phyloP scores from a whole-genome alignment of 2,113 vertebrate genomes.

The Vulpes lagopus region DNA sequence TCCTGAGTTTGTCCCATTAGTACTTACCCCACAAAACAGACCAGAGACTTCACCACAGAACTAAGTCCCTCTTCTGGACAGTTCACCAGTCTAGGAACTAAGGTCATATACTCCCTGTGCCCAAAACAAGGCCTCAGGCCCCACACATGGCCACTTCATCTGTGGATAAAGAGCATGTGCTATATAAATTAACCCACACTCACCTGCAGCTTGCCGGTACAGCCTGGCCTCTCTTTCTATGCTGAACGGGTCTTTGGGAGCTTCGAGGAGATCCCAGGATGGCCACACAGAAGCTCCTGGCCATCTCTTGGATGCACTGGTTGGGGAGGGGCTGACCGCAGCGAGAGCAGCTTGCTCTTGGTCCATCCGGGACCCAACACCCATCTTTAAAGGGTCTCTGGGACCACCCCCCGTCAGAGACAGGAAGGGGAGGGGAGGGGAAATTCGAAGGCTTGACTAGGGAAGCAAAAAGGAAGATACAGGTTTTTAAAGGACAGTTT shows the following conservation, averaged over 20 bases:
- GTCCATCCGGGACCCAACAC: constrained; percentile 92
- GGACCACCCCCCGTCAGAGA: constrained; percentile 91
- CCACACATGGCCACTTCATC: fast-evolving
- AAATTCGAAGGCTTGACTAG: constrained; percentile 97
- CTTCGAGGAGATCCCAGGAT: constrained; percentile 93
- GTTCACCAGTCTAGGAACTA: background rate
- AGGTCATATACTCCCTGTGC: background rate
- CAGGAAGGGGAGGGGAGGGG: constrained; percentile 96
- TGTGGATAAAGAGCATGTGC: no score
- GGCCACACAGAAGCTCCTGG: constrained; percentile 95
- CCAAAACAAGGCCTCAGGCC: background rate
- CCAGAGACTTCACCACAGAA: background rate
- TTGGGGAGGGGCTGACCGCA: constrained; percentile 89
- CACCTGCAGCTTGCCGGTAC: constrained; percentile 97
- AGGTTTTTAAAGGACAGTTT: constrained; percentile 51
- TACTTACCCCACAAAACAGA: background rate
- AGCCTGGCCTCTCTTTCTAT: constrained; percentile 98
- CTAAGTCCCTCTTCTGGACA: background rate
- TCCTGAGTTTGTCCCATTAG: background rate
- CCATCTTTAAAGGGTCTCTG: constrained; percentile 93
- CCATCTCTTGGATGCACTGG: constrained; percentile 93
- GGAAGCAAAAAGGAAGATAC: constrained; percentile 53
- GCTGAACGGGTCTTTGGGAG: constrained; percentile 95
- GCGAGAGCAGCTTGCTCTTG: constrained; percentile 92
- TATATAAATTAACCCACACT: background rate